Percentiles rank a stretch among this genome's conserved stretches.
Evolutionary conservation across 1,140 invertebrate species (phyloP).

Genomic region (Zeugodacus cucurbitae): DNA sequence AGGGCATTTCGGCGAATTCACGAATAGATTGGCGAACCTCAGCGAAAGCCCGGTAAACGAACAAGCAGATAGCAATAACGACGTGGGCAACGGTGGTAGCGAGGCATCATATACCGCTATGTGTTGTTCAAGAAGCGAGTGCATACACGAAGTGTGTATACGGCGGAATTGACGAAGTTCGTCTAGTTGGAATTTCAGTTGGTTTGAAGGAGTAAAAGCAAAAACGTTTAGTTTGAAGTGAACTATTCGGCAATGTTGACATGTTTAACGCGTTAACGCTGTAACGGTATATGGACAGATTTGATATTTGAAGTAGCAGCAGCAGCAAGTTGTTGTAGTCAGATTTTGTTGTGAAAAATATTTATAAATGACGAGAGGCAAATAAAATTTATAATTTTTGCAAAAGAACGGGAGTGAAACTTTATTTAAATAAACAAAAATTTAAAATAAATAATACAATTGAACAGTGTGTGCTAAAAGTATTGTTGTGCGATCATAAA

Average conservation of each 20-base stretch:
- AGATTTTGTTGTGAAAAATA: neutral
- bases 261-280: slow-evolving; percentile 57
- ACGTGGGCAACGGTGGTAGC: neutral
- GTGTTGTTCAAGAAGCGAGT: neutral
- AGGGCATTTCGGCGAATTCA: neutral
- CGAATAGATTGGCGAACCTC: neutral
- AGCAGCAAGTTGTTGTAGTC: neutral
- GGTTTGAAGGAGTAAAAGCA: slow-evolving; percentile 44
- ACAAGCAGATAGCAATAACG: neutral
- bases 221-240: slow-evolving; percentile 64
- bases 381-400: neutral
- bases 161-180: neutral
- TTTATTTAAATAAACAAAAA: neutral
- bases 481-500: neutral
- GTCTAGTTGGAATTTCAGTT: slow-evolving; percentile 33
- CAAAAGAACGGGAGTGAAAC: neutral
- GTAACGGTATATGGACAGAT: slow-evolving; percentile 26
- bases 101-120: neutral
- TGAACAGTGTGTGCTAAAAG: neutral
- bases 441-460: neutral
- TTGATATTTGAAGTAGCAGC: slow-evolving; percentile 22
- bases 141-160: neutral
- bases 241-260: slow-evolving; percentile 61
- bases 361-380: neutral
- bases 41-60: neutral